These are phyloP conservation scores for Buceros bicornis DNA, from an alignment of 2,797 vertebrate genomes.

Conservation along the genomic window DNA sequence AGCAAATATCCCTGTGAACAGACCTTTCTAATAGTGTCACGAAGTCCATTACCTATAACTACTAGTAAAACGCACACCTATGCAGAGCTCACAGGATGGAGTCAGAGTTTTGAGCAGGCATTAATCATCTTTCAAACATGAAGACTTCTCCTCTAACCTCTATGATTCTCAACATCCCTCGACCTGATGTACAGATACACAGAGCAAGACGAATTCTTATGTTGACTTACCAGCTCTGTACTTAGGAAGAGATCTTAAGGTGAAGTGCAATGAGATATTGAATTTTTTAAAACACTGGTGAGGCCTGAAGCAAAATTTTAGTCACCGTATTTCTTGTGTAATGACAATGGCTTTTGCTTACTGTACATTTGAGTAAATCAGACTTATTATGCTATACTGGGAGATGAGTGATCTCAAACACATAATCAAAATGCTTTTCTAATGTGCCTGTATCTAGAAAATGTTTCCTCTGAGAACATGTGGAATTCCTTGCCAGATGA, in stretches of 20 bases:
- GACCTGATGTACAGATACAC: neutral
- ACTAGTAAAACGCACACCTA: neutral
- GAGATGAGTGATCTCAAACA: neutral
- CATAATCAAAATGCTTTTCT: conserved; percentile 9
- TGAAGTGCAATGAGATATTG: neutral
- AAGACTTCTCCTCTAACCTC: neutral
- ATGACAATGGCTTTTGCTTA: neutral
- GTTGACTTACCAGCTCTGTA: neutral
- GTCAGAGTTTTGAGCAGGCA: neutral
- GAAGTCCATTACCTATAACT: neutral
- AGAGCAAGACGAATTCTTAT: neutral
- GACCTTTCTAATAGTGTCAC: neutral
- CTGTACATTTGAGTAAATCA: neutral
- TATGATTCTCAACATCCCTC: neutral
- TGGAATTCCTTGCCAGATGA: neutral
- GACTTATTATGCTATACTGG: neutral
- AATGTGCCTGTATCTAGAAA: neutral
- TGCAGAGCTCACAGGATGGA: neutral
- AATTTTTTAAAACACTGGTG: neutral
- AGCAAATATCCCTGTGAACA: neutral
- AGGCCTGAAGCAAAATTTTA: neutral
- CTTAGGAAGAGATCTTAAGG: neutral
- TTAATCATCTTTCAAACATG: neutral
- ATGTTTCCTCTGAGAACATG: neutral
- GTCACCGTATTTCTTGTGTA: neutral